These are phyloP conservation scores for Mystacides longicornis DNA, from an alignment of 2,888 invertebrate genomes.

Conservation along the genomic window DNA sequence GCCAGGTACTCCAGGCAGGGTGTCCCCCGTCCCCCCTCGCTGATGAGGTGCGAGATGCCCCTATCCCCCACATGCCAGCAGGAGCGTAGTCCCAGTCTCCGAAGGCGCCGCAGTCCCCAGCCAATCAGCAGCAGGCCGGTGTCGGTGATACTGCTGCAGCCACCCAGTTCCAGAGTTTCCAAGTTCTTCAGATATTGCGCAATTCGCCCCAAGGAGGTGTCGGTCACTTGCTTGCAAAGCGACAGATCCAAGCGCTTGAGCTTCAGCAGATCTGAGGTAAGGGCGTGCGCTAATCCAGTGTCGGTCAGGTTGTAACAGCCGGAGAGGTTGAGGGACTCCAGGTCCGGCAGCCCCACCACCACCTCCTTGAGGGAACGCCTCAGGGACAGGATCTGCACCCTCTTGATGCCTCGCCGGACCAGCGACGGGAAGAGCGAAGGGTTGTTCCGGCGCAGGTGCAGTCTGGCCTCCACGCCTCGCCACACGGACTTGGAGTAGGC, in stretches of 20 bases:
- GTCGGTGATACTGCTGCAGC: constrained; percentile 87
- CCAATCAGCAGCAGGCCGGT: constrained; percentile 79
- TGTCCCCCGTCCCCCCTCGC: constrained; percentile 57
- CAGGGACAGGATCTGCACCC: constrained; percentile 82
- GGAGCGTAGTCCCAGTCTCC: constrained; percentile 78
- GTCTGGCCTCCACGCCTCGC: constrained; percentile 86
- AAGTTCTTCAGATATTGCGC: constrained; percentile 79
- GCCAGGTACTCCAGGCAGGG: constrained; percentile 76
- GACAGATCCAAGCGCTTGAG: constrained; percentile 79
- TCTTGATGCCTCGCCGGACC: constrained; percentile 78
- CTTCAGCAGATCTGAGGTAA: constrained; percentile 67
- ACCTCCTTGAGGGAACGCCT: constrained; percentile 77
- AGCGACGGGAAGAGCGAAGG: constrained; percentile 80
- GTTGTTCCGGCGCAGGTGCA: constrained; percentile 78
- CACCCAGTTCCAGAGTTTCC: constrained; percentile 81
- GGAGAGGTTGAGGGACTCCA: constrained; percentile 82
- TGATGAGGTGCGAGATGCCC: constrained; percentile 79
- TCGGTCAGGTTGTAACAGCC: constrained; percentile 93
- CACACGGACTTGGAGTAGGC: constrained; percentile 89
- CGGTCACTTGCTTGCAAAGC: constrained; percentile 92
- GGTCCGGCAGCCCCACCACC: constrained; percentile 74
- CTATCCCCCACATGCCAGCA: constrained; percentile 90
- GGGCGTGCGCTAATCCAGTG: constrained; percentile 73
- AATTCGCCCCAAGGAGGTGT: constrained; percentile 77
- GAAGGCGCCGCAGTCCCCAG: constrained; percentile 78